These are phyloP conservation scores for Micropoecilia bifurca DNA, from an alignment of 2,797 vertebrate genomes.

Conservation along the genomic window DNA sequence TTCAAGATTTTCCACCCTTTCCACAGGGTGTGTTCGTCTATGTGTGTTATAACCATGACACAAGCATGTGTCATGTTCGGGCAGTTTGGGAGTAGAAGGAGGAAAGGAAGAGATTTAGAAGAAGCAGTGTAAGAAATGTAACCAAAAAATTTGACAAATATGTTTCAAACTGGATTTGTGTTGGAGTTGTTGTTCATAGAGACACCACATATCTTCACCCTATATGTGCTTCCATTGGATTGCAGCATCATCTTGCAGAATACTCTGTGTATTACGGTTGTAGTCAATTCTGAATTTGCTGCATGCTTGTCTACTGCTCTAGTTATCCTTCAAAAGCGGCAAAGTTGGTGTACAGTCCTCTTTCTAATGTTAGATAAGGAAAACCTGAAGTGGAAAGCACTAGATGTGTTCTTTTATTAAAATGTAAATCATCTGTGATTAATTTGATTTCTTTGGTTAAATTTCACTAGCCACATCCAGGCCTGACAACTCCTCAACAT, in stretches of 20 bases:
- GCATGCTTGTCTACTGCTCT: not conserved
- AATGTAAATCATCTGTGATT: not conserved
- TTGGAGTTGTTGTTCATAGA: not conserved
- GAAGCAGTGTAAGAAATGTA: not conserved
- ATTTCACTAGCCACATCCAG: not conserved
- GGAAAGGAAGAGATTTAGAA: not conserved
- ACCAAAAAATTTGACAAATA: not conserved
- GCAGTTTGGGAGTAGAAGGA: not conserved
- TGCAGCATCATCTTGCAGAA: not conserved
- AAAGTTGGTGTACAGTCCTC: not conserved
- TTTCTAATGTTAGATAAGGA: not conserved
- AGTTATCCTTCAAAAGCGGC: not conserved
- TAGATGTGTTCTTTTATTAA: not conserved
- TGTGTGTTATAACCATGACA: constrained; percentile 11
- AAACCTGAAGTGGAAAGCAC: not conserved
- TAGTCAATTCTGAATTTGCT: not conserved
- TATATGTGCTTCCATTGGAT: no score
- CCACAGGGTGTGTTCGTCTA: constrained; percentile 36
- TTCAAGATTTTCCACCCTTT: constrained; percentile 34
- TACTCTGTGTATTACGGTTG: not conserved
- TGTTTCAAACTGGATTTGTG: not conserved
- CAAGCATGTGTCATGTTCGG: not conserved
- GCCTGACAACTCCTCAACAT: not conserved
- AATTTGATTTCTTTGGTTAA: not conserved
- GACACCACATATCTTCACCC: not conserved